Evolutionary conservation across 2,888 invertebrate genomes (phyloP).

Genomic region (Lithosia quadra): DNA sequence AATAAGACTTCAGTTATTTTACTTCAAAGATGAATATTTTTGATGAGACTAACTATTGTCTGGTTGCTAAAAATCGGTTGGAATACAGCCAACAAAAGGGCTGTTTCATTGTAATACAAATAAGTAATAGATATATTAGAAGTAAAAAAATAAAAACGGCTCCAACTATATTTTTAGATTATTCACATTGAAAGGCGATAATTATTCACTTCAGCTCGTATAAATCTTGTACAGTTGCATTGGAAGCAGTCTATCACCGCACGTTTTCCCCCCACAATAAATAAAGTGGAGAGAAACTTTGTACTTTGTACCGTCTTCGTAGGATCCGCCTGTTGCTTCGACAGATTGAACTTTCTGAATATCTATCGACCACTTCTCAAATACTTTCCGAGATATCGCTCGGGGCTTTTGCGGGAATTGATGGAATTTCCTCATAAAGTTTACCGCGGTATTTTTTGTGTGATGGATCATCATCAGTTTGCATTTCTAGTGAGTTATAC

Average conservation of each 20-base stretch:
- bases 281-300: slow-evolving; percentile 32
- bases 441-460: slow-evolving; percentile 24
- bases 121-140: neutral
- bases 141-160: neutral
- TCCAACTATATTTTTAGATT: neutral
- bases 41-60: no score
- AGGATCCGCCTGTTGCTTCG: slow-evolving; percentile 53
- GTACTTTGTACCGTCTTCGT: slow-evolving; percentile 31
- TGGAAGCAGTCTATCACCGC: slow-evolving; percentile 8
- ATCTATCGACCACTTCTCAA: slow-evolving; percentile 53
- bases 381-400: slow-evolving; percentile 48
- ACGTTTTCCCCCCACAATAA: slow-evolving; percentile 32
- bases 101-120: neutral
- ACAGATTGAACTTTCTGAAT: slow-evolving; percentile 53
- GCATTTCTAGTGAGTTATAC: slow-evolving; percentile 7
- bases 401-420: slow-evolving; percentile 38
- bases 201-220: neutral
- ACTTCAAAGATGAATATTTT: no score
- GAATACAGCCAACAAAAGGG: neutral
- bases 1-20: no score
- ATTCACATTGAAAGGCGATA: neutral
- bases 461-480: slow-evolving; percentile 1
- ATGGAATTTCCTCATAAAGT: slow-evolving; percentile 35
- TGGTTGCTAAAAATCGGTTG: no score
- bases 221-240: slow-evolving; percentile 12